These are phyloP conservation scores for Drosophila tani DNA, from an alignment of 1,140 invertebrate species.

Conservation along the genomic window DNA sequence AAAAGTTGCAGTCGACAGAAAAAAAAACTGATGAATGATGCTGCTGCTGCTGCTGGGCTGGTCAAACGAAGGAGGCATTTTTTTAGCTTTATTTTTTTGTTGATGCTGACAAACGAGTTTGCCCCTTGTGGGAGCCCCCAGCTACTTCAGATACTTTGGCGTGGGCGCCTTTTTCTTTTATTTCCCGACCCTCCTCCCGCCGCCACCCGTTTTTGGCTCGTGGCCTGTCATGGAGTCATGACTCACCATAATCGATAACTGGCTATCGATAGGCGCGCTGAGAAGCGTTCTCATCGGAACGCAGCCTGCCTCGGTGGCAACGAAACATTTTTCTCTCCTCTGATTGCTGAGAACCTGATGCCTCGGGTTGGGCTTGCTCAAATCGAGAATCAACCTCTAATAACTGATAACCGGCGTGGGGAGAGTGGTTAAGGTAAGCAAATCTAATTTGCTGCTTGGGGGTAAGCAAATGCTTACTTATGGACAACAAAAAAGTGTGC, in stretches of 20 bases:
- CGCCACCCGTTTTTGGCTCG: constrained; percentile 37
- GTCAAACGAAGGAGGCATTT: constrained; percentile 19
- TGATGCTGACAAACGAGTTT: constrained; percentile 49
- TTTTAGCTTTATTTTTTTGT: not conserved
- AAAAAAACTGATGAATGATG: constrained; percentile 50
- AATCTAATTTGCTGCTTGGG: constrained; percentile 8
- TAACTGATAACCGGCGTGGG: constrained; percentile 10
- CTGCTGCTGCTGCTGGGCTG: constrained; percentile 28
- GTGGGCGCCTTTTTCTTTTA: constrained; percentile 34
- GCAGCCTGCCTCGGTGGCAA: not conserved
- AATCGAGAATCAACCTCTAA: constrained; percentile 12
- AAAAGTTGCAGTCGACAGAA: constrained; percentile 38
- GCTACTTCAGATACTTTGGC: constrained; percentile 47
- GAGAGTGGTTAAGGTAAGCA: not conserved
- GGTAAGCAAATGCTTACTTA: constrained; percentile 8
- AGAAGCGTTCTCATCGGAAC: constrained; percentile 40
- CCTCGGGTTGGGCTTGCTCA: constrained; percentile 26
- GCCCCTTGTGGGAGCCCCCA: constrained; percentile 42
- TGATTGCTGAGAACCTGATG: constrained; percentile 41
- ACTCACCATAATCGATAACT: constrained; percentile 42
- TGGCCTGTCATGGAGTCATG: constrained; percentile 60
- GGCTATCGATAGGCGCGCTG: constrained; percentile 40
- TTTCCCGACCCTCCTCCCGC: not conserved
- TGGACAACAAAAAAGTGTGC: not conserved
- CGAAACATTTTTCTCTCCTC: constrained; percentile 21